phyloP scores from a whole-genome alignment of 1,140 invertebrate genomes.

The Halesus radiatus region DNA sequence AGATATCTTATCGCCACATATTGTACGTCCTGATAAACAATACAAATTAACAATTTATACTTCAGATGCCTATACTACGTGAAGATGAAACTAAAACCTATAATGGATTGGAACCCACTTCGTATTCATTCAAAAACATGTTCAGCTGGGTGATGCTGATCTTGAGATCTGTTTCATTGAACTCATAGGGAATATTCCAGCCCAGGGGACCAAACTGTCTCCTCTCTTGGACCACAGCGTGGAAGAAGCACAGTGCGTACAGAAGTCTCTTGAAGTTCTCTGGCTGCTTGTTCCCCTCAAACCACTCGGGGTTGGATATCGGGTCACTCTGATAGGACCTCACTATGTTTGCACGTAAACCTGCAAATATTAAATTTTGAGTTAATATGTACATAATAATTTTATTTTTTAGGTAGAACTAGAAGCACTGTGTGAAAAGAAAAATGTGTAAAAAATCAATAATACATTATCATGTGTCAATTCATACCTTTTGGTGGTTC shows the following conservation, averaged over 20 bases:
- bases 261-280: slow-evolving; percentile 88
- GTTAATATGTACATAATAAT: background rate
- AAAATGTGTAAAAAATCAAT: no score
- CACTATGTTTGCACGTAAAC: slow-evolving; percentile 80
- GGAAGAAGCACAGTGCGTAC: slow-evolving; percentile 94
- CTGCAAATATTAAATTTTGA: slow-evolving; percentile 54
- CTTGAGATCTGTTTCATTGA: slow-evolving; percentile 94
- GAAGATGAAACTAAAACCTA: background rate
- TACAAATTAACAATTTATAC: background rate
- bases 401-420: no score
- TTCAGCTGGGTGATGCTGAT: slow-evolving; percentile 90
- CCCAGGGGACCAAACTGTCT: slow-evolving; percentile 93
- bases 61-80: background rate
- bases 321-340: slow-evolving; percentile 90
- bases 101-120: slow-evolving; percentile 61
- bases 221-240: slow-evolving; percentile 92
- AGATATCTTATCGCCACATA: slow-evolving; percentile 92
- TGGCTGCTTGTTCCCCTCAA: slow-evolving; percentile 84
- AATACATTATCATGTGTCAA: background rate
- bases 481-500: slow-evolving; percentile 85
- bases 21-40: slow-evolving; percentile 78
- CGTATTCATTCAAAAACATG: slow-evolving; percentile 91
- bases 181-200: slow-evolving; percentile 96
- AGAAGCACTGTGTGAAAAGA: no score
- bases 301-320: slow-evolving; percentile 89